A percentile compares a stretch with the other conserved stretches of the same genome.
Evolutionary conservation across 1,140 invertebrate genomes (phyloP).

Genomic region (Atopsyche davidsoni): DNA sequence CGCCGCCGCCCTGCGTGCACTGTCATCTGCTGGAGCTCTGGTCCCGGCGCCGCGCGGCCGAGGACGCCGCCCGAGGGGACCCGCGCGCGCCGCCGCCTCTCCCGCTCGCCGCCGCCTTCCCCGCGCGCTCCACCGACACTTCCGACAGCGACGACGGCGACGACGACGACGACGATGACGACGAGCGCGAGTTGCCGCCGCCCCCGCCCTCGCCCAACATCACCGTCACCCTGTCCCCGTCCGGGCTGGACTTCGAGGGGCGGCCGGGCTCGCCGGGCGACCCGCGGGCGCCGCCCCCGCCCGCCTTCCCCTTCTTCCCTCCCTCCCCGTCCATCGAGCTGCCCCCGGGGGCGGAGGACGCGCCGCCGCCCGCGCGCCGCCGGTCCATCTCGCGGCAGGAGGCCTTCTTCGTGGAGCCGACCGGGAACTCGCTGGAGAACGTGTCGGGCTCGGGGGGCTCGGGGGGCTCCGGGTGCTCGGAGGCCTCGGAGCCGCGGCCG

Average conservation of each 20-base stretch:
- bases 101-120: conserved; percentile 32
- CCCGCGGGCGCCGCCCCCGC: conserved; percentile 36
- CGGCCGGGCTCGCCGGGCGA: conserved; percentile 48
- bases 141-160: conserved; percentile 51
- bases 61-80: conserved; percentile 39
- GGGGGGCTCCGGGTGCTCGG: conserved; percentile 47
- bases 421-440: conserved; percentile 59
- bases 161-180: conserved; percentile 45
- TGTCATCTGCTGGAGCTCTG: conserved; percentile 60
- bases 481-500: conserved; percentile 46
- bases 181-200: conserved; percentile 40
- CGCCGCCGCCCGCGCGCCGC: conserved; percentile 40
- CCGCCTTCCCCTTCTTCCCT: conserved; percentile 34
- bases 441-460: conserved; percentile 34
- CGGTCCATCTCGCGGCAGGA: conserved; percentile 70
- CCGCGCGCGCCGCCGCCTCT: conserved; percentile 23
- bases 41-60: conserved; percentile 48
- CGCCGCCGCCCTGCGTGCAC: conserved; percentile 57
- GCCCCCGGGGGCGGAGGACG: conserved; percentile 46
- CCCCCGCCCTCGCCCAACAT: conserved; percentile 46
- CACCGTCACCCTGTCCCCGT: conserved; percentile 62
- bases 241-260: conserved; percentile 39
- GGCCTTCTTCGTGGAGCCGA: conserved; percentile 67
- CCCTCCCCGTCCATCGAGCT: conserved; percentile 46
- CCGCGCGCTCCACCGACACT: conserved; percentile 42